Base-by-base conservation (phyloP, 2,888 invertebrate genomes). In the Agonopterix heracliana region DNA sequence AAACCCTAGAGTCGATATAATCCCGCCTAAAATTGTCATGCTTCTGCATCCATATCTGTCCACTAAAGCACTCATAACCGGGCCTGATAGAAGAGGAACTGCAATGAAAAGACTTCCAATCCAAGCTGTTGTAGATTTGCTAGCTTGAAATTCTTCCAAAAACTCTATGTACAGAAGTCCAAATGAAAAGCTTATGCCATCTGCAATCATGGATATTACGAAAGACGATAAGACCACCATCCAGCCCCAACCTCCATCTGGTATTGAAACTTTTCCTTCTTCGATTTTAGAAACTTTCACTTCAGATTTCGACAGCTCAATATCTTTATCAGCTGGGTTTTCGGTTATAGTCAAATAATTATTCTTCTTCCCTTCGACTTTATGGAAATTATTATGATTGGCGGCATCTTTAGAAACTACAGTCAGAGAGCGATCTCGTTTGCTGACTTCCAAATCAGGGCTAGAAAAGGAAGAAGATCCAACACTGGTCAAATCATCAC, bases 181-280 rank as follows among this genome's bases (percentile, higher is more conserved):
- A 74, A 98, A 98, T 1, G 96, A 96, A 75, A 98, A 97, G 46
- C 96, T 96, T 50, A 98, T 92, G 0, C 98, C 98, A 77, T 98
- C 98, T 40, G 96, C 96, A 45, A 98, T 94, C 85, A 96, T 92
- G 13, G 96, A 96, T 50, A 97, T 93, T 41, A 96, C 74, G 58
- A 98, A 92, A 0, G 96, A 95, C 3, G 96, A 93, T 40, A 94
- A 77, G 0, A 98, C 97, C 1, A 98, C 94, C 13, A 96, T 90
- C 97, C 96, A 97, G 8, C 96, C 96, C 93, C 95, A 96, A 2
- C 94, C 96, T 1, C 95, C 95, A 63, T 96, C 95, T 0, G 95
- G 95, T 43, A 93, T 91, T 41, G 87, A 88, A 0, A 91, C 89
- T 59, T 90, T 88, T 46, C 35, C 43, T 35, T 43, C 35, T 43